Conservation (phyloP, 2,888 invertebrate genomes). For the Brenthis hecate region DNA sequence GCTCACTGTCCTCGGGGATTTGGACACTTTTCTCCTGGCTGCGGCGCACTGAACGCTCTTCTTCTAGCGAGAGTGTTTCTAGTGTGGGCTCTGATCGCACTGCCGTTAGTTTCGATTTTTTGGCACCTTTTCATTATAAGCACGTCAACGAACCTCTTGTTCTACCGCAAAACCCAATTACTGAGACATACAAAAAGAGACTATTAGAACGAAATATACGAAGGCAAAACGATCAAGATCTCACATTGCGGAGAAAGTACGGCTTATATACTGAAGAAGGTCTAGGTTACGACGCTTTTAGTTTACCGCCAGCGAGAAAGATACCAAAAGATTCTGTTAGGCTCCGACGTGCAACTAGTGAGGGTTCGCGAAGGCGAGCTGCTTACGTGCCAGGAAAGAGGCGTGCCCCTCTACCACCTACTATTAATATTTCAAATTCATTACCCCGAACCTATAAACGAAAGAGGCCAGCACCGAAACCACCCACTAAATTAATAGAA, state of each 20-base stretch:
- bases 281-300: constrained; percentile 67
- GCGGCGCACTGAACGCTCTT: constrained; percentile 79
- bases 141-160: constrained; percentile 62
- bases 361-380: constrained; percentile 82
- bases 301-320: constrained; percentile 57
- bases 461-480: constrained; percentile 82
- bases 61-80: constrained; percentile 81
- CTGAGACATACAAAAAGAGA: constrained; percentile 84
- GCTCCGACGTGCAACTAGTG: constrained; percentile 83
- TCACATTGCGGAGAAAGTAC: constrained; percentile 86
- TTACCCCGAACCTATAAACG: constrained; percentile 58
- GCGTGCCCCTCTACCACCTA: constrained; percentile 87
- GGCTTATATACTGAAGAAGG: constrained; percentile 66
- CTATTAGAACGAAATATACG: constrained; percentile 83
- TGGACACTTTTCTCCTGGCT: constrained; percentile 89
- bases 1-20: constrained; percentile 74
- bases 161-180: constrained; percentile 80
- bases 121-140: constrained; percentile 80
- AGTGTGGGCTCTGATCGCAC: constrained; percentile 88
- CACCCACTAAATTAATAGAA: constrained; percentile 58
- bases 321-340: constrained; percentile 46
- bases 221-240: constrained; percentile 82
- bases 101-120: constrained; percentile 87
- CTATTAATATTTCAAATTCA: constrained; percentile 60
- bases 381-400: constrained; percentile 90